Conservation (phyloP, 1,140 invertebrate species). For the Tetragonula clypearis region DNA sequence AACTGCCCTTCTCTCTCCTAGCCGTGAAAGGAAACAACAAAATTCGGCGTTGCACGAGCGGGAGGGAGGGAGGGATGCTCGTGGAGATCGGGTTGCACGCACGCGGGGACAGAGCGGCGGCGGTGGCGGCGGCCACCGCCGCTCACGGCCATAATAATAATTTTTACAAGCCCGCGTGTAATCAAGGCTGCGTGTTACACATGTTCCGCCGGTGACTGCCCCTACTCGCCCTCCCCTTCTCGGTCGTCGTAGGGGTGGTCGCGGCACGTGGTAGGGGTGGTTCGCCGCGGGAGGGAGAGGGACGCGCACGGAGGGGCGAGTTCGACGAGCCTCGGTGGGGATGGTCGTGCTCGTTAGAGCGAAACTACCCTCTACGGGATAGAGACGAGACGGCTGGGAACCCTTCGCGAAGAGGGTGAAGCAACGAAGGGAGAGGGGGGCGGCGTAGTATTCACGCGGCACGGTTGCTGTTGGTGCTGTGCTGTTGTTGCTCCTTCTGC, state of each 20-base stretch:
- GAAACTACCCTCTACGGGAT: slow-evolving; percentile 45
- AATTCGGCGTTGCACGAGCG: not conserved
- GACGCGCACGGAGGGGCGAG: slow-evolving; percentile 50
- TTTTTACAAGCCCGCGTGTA: slow-evolving; percentile 80
- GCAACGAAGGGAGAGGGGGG: slow-evolving; percentile 2
- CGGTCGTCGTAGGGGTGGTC: slow-evolving; percentile 59
- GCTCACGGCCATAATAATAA: slow-evolving; percentile 75
- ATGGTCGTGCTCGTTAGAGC: slow-evolving; percentile 46
- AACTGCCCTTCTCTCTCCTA: too few species aligned
- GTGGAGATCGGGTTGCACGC: not conserved
- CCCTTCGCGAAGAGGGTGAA: slow-evolving; percentile 33
- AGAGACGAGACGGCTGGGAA: slow-evolving; percentile 51
- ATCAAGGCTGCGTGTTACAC: slow-evolving; percentile 80
- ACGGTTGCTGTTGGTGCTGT: slow-evolving; percentile 65
- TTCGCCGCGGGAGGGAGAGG: slow-evolving; percentile 35
- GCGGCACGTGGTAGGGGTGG: slow-evolving; percentile 67
- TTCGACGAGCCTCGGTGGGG: slow-evolving; percentile 41
- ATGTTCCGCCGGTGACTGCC: slow-evolving; percentile 71
- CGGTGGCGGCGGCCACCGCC: not conserved
- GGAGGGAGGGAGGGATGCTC: not conserved
- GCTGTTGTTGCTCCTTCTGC: slow-evolving; percentile 66
- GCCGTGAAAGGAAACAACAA: slow-evolving; percentile 1
- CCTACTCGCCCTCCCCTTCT: slow-evolving; percentile 65
- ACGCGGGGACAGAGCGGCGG: not conserved
- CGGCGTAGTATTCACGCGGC: slow-evolving; percentile 70